Evolutionary conservation across 2,888 invertebrate genomes (phyloP).

Genomic region (Pterobdella sp.): DNA sequence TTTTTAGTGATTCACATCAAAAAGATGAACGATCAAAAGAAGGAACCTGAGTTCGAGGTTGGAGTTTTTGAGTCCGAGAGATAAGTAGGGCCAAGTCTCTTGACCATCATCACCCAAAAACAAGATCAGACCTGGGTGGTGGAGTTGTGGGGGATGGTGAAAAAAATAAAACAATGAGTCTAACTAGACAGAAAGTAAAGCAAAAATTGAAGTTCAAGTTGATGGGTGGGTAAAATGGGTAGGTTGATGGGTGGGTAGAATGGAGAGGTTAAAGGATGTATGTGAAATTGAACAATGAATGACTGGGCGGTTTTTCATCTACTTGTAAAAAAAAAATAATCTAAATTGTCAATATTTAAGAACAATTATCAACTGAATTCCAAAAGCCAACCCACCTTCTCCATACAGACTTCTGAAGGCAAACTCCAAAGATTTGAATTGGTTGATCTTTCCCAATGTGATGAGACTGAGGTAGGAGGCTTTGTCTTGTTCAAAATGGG

Average conservation of each 20-base stretch:
- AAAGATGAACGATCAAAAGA: too few relatives aligned
- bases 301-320: too few relatives aligned
- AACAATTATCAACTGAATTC: not conserved
- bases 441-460: not conserved
- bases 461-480: conserved; percentile 2
- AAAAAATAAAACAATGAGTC: too few relatives aligned
- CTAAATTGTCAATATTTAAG: not conserved
- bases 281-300: too few relatives aligned
- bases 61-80: not conserved
- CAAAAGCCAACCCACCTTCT: conserved; percentile 2
- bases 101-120: not conserved
- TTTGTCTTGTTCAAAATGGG: conserved; percentile 18
- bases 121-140: not conserved
- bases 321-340: not conserved
- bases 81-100: not conserved
- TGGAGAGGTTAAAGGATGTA: too few relatives aligned
- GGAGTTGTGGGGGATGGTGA: too few relatives aligned
- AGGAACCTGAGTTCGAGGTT: not conserved
- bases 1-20: too few relatives aligned
- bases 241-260: too few relatives aligned
- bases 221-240: too few relatives aligned
- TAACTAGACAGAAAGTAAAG: too few relatives aligned
- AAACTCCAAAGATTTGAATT: not conserved
- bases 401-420: not conserved
- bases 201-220: too few relatives aligned